Percentiles rank a stretch among this genome's conserved stretches.
Evolutionary conservation across 2,113 vertebrate species (phyloP).

Genomic region (Thryonomys swinderianus): DNA sequence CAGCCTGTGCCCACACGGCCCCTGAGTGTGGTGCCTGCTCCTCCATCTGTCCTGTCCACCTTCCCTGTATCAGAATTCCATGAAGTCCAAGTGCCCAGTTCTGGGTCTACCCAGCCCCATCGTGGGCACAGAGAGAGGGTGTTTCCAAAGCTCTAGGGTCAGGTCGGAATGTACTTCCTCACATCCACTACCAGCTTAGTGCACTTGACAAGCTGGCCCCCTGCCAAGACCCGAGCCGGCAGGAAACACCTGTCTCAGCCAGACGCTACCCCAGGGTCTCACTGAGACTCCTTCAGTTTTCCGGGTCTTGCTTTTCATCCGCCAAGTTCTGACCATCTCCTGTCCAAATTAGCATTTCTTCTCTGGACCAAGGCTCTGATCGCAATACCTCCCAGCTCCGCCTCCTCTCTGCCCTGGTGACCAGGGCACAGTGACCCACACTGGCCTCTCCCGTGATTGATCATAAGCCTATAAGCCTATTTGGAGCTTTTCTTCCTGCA

Average conservation of each 20-base stretch:
- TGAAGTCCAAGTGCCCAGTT: background rate
- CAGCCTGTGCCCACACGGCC: rapidly evolving
- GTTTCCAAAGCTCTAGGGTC: background rate
- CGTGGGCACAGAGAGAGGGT: background rate
- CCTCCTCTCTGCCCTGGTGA: background rate
- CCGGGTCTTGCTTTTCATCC: background rate
- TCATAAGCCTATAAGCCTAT: background rate
- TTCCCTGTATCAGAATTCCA: background rate
- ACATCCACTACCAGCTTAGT: background rate
- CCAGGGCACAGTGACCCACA: background rate
- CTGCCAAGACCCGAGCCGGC: background rate
- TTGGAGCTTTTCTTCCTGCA: background rate
- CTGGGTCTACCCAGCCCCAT: background rate
- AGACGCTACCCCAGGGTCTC: background rate
- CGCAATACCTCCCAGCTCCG: background rate
- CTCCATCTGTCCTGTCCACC: background rate
- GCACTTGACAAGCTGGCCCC: background rate
- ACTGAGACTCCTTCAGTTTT: background rate
- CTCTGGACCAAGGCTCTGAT: background rate
- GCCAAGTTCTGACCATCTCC: background rate
- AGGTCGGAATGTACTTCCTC: background rate
- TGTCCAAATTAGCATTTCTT: conserved; percentile 3
- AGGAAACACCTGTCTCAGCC: background rate
- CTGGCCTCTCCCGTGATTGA: background rate
- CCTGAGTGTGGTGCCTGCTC: background rate